A percentile compares a stretch with the other conserved stretches of the same genome.
These are phyloP conservation scores for Myathropa florea DNA, from an alignment of 2,888 invertebrate genomes.

Conservation along the genomic window DNA sequence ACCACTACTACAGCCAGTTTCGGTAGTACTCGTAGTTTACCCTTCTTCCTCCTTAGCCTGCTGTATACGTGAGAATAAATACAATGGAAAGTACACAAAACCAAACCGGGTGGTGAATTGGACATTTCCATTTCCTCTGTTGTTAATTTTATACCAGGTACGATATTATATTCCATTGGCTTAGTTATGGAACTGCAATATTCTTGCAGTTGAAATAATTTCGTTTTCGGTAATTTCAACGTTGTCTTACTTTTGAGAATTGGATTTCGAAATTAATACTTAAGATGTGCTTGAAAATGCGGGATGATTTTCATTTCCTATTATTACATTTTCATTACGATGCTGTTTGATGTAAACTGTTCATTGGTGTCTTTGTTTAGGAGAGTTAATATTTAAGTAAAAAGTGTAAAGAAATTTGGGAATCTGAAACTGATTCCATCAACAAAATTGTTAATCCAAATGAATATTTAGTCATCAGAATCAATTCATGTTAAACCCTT, in stretches of 20 bases:
- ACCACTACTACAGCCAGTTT: slow-evolving; percentile 47
- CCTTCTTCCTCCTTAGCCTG: background rate
- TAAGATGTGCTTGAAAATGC: slow-evolving; percentile 6
- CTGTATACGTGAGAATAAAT: background rate
- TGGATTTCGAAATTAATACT: slow-evolving; percentile 26
- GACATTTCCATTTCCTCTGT: slow-evolving; percentile 63
- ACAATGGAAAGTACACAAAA: slow-evolving; percentile 4
- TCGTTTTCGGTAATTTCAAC: slow-evolving; percentile 36
- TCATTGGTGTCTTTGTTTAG: too few species aligned
- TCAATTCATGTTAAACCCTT: too few species aligned
- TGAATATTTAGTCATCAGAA: too few species aligned
- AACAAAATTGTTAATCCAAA: too few species aligned
- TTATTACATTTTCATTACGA: slow-evolving; percentile 37
- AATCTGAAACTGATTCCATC: too few species aligned
- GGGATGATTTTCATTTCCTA: slow-evolving; percentile 23
- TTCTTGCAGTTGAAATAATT: slow-evolving; percentile 16
- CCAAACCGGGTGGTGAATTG: slow-evolving; percentile 44
- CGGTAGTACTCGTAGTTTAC: background rate
- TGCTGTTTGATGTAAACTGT: too few species aligned
- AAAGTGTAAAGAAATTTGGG: too few species aligned
- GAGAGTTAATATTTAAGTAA: too few species aligned
- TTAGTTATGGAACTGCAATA: background rate
- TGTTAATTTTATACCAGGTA: slow-evolving; percentile 52
- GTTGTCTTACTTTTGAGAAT: slow-evolving; percentile 34
- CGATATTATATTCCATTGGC: slow-evolving; percentile 26